Evolutionary conservation across 2,888 invertebrate genomes (phyloP), one percentile per base, ranked within the genome.

Genomic region (Corbicula japonica): DNA sequence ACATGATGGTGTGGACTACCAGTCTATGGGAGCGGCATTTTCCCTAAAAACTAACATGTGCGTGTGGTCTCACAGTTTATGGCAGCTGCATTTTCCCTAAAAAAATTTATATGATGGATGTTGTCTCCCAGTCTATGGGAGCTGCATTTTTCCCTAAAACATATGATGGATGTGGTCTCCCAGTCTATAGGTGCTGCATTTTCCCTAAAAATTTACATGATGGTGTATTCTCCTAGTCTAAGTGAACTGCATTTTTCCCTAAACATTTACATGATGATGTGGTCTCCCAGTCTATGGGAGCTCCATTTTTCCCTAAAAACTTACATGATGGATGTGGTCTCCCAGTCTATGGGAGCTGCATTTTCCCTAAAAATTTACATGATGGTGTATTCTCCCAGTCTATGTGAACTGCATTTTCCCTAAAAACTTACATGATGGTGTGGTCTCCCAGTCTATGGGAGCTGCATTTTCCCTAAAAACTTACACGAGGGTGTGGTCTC

Each of bases 21-120:
- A 38, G 8, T 8, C 8, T 38, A 38, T 12, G 18, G 8, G 18
- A 12, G 10, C 41, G 8, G 41, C 8, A 12, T 12, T 15, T 38
- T 38, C 8, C 41, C 8, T 38, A 18, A 38, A 12, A 38, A 12
- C 52, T 66, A 54, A 66, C 66, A 66, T 15, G 23, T 54, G 4
- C 12, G 54, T 12, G 8, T 18, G 0, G 34, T 15, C 21, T 72
- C 71, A 26, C 8, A 52, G 26, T 62, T 41, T 15, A 62, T 46
- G 5, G 88, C 88, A 28, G 80, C 79, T n/a, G n/a, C n/a, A n/a
- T n/a, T n/a, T 34, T 80, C 86, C 32, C 34, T 12, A 12, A 8
- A 38, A n/a, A 12, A 38, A 12, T 15, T 38, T 8, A 18, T 15
- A 38, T 12, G 8, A 38, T 12, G 41, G 8, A 38, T 12, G 18